These are phyloP conservation scores for Camarhynchus parvulus DNA, from an alignment of 2,113 vertebrate genomes.

Conservation along the genomic window DNA sequence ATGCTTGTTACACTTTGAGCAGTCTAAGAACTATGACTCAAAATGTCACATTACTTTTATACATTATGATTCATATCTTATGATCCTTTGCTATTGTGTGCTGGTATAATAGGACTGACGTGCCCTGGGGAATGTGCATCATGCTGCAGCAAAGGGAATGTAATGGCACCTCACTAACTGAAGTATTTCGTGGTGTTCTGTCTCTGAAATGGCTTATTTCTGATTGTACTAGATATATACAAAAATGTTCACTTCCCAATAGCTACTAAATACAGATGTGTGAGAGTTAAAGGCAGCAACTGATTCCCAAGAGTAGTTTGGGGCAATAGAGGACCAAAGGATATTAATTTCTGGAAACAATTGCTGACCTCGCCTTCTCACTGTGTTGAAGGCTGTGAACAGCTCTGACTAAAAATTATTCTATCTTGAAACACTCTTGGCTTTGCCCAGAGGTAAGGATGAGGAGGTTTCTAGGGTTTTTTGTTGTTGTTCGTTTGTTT, in stretches of 20 bases:
- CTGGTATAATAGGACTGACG: neutral
- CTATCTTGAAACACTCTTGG: neutral
- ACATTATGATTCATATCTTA: neutral
- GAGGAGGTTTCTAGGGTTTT: neutral
- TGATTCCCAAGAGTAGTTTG: neutral
- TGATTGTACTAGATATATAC: neutral
- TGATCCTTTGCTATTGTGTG: neutral
- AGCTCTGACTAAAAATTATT: neutral
- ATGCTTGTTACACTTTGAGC: neutral
- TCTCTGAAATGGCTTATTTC: neutral
- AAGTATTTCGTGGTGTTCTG: neutral
- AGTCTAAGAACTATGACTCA: neutral
- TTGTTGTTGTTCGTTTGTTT: neutral
- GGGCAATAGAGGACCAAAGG: neutral
- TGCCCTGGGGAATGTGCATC: neutral
- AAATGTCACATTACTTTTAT: neutral
- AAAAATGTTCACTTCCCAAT: neutral
- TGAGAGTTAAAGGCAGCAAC: neutral
- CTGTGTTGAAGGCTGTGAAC: neutral
- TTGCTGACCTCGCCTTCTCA: neutral
- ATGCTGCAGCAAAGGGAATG: neutral
- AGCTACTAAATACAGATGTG: neutral
- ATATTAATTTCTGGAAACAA: neutral
- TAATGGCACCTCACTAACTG: neutral
- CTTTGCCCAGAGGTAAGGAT: neutral